Percentiles rank a stretch among this genome's conserved stretches.
phyloP scores from a whole-genome alignment of 1,140 invertebrate species.

The Drosophila rhopaloa region DNA sequence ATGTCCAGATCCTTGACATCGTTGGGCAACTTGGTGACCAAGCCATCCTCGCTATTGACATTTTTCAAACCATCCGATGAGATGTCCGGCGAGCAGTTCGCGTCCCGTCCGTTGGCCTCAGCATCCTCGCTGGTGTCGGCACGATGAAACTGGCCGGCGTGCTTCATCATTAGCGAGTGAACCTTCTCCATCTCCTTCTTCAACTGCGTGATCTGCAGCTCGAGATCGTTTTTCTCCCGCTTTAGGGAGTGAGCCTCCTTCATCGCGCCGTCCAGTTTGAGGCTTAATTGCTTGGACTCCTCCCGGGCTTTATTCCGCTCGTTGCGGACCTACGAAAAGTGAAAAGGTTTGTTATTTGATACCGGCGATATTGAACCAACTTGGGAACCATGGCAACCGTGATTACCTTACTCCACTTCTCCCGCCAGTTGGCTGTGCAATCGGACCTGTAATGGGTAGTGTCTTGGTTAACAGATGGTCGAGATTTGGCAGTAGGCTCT shows the following conservation, averaged over 20 bases:
- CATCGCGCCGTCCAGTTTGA: constrained; percentile 90
- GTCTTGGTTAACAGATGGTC: constrained; percentile 11
- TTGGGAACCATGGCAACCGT: constrained; percentile 50
- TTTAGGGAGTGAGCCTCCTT: constrained; percentile 92
- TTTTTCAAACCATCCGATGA: constrained; percentile 84
- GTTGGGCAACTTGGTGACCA: constrained; percentile 75
- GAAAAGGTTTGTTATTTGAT: constrained; percentile 30
- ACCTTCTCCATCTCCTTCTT: constrained; percentile 92
- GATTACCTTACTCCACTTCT: constrained; percentile 97
- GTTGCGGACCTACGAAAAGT: constrained; percentile 88
- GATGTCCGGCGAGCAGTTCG: constrained; percentile 80
- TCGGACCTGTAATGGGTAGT: constrained; percentile 87
- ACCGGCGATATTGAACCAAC: constrained; percentile 63
- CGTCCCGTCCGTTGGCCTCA: constrained; percentile 77
- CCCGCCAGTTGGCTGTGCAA: constrained; percentile 89
- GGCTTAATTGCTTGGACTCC: constrained; percentile 92
- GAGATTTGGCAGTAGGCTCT: too few relatives aligned
- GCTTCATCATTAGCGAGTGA: constrained; percentile 88
- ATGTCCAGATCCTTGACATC: constrained; percentile 86
- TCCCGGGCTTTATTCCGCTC: constrained; percentile 95
- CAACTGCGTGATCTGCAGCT: constrained; percentile 91
- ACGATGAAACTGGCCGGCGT: constrained; percentile 88
- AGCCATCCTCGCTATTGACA: constrained; percentile 85
- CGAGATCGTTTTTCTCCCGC: constrained; percentile 92
- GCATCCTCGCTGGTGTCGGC: constrained; percentile 75